These are phyloP conservation scores for Cotesia vestalis DNA, from an alignment of 1,140 invertebrate genomes.

Conservation along the genomic window DNA sequence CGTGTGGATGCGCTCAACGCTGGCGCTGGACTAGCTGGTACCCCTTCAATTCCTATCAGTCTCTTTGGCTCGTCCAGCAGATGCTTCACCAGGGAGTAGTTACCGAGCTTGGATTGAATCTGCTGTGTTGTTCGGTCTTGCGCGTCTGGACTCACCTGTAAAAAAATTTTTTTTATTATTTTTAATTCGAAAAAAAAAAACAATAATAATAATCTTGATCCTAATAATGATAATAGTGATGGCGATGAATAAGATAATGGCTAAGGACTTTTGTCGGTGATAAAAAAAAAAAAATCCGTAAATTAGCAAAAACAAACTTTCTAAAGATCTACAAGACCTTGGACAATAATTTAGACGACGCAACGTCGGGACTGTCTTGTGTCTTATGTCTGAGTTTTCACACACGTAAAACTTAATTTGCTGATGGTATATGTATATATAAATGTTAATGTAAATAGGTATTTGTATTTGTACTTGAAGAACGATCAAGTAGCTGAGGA, in stretches of 20 bases:
- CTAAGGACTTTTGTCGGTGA: neutral
- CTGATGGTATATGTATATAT: neutral
- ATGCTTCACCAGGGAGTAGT: slow-evolving; percentile 74
- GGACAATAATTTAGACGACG: slow-evolving; percentile 37
- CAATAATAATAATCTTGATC: too few relatives aligned
- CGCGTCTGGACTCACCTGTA: slow-evolving; percentile 73
- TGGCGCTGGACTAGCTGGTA: slow-evolving; percentile 70
- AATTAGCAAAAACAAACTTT: neutral
- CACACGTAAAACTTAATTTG: neutral
- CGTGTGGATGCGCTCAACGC: slow-evolving; percentile 49
- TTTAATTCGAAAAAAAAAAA: neutral
- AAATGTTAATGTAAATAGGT: slow-evolving; percentile 12
- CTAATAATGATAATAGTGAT: too few relatives aligned
- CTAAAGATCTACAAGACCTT: slow-evolving; percentile 28
- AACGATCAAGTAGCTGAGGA: slow-evolving; percentile 23
- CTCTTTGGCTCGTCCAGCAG: slow-evolving; percentile 72
- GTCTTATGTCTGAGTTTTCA: too few relatives aligned
- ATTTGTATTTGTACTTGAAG: slow-evolving; percentile 27
- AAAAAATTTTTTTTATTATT: slow-evolving; percentile 21
- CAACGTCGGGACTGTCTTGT: neutral
- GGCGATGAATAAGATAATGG: neutral
- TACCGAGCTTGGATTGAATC: slow-evolving; percentile 78
- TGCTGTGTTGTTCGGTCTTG: slow-evolving; percentile 77
- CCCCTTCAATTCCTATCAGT: slow-evolving; percentile 77
- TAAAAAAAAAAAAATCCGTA: neutral